Base-by-base conservation (phyloP, 2,888 invertebrate genomes). In the Flexamia atlantica region DNA sequence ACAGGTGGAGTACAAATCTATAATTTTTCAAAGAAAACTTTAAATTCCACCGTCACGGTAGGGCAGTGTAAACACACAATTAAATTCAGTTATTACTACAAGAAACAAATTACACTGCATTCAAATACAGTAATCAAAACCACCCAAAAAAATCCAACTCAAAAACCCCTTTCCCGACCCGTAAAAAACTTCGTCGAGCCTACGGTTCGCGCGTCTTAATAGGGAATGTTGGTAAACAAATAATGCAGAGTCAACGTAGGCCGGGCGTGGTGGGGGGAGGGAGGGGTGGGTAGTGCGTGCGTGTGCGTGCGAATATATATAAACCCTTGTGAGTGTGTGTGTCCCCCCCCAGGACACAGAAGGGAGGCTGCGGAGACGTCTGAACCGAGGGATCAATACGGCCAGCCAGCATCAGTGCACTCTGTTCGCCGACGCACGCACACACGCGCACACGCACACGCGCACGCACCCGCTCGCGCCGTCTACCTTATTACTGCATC, bases 321-420 rank as follows among this genome's bases (percentile, higher is more conserved):
- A 36, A 3, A 14, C 32, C 36, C 4, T 40, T 40, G 72, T 72
- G 72, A 3, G 23, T 42, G 72, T 20, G 42, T 42, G 20, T 42
- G 40, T 42, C 7, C 20, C 40, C 23, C 32, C 50, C 76, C 46
- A 50, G n/a, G n/a, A 30, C 36, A 42, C 42, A 23, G 72, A 36
- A 36, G 32, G 76, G 76, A 76, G 76, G 76, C 76, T 76, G 76
- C 76, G 50, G 76, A 76, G 76, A 76, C 76, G 76, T 76, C 76
- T 76, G 76, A 76, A 50, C 28, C 17, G 28, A 5, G 50, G 20
- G 76, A 76, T 76, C 76, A 76, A 76, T 76, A 76, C 76, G 28
- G 20, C 30, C 30, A 60, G 32, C 32, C 72, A 72, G 40, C 72
- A 72, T 72, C 72, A 72, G 72, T 72, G 72, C 72, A 40, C 72